phyloP scores from a whole-genome alignment of 2,113 vertebrate species.

The Lampris megalopsis region DNA sequence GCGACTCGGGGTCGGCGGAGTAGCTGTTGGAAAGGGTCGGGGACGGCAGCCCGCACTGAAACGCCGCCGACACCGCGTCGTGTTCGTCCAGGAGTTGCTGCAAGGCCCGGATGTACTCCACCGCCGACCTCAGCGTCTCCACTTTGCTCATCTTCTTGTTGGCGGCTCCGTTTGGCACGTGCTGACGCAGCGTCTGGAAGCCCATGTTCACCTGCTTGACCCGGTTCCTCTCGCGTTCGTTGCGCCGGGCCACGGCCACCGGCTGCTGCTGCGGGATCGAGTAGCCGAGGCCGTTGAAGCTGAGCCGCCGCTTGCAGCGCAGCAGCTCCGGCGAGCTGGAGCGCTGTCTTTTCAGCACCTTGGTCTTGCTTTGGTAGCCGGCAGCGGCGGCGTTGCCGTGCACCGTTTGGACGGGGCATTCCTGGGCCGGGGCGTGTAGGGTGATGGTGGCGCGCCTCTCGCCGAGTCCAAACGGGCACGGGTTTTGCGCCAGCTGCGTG shows the following conservation, averaged over 20 bases:
- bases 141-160: conserved; percentile 99
- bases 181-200: conserved; percentile 94
- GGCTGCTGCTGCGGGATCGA: conserved; percentile 81
- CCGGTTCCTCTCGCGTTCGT: conserved; percentile 95
- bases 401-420: conserved; percentile 54
- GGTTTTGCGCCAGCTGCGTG: conserved; percentile 70
- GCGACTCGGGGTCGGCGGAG: conserved; percentile 84
- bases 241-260: conserved; percentile 92
- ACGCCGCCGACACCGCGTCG: conserved; percentile 86
- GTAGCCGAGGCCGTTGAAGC: conserved; percentile 85
- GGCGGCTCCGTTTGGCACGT: conserved; percentile 93
- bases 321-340: conserved; percentile 89
- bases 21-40: conserved; percentile 77
- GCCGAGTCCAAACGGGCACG: conserved; percentile 78
- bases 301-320: conserved; percentile 90
- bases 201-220: conserved; percentile 97
- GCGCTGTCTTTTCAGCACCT: conserved; percentile 87
- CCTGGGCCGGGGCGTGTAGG: conserved; percentile 73
- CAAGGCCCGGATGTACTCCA: conserved; percentile 94
- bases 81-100: conserved; percentile 93
- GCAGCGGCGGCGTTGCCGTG: conserved; percentile 36
- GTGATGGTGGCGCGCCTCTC: conserved; percentile 70
- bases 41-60: conserved; percentile 86
- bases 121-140: conserved; percentile 95
- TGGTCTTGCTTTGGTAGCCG: conserved; percentile 69